These are phyloP conservation scores for Zhuqinia jingwanae DNA, from an alignment of 2,888 invertebrate species.

Conservation along the genomic window DNA sequence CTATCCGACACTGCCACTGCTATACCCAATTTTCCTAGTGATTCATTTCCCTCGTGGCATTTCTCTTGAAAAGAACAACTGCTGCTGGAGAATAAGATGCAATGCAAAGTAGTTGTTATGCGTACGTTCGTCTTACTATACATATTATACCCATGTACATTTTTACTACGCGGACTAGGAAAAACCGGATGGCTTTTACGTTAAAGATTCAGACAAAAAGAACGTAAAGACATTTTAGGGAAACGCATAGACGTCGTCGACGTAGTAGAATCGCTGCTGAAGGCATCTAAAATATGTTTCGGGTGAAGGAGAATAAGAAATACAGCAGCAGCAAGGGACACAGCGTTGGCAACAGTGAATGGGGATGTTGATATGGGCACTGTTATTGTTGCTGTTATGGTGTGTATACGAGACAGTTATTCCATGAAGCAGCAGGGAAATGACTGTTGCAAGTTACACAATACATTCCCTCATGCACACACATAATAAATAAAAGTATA, in stretches of 20 bases:
- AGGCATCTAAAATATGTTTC: slow-evolving; percentile 39
- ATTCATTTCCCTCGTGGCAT: slow-evolving; percentile 48
- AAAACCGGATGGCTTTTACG: slow-evolving; percentile 36
- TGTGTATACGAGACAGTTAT: no score
- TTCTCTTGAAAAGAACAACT: slow-evolving; percentile 5
- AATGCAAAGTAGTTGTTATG: slow-evolving; percentile 13
- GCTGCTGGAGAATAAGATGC: slow-evolving; percentile 12
- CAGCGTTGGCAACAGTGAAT: no score
- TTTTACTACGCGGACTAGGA: background rate
- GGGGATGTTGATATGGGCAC: no score
- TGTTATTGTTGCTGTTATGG: no score
- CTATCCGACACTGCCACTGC: slow-evolving; percentile 29
- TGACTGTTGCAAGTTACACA: no score
- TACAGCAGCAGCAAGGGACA: background rate
- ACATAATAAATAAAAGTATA: no score
- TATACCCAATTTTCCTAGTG: slow-evolving; percentile 14
- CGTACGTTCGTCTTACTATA: background rate
- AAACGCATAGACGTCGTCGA: background rate
- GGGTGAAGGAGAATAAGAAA: background rate
- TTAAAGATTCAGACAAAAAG: background rate
- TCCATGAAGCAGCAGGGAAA: no score
- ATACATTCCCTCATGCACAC: no score
- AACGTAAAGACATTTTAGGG: background rate
- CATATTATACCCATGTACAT: no score
- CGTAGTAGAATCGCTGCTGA: background rate